Base-by-base conservation (phyloP, 2,888 invertebrate genomes). In the Branchipolynoe longqiensis region DNA sequence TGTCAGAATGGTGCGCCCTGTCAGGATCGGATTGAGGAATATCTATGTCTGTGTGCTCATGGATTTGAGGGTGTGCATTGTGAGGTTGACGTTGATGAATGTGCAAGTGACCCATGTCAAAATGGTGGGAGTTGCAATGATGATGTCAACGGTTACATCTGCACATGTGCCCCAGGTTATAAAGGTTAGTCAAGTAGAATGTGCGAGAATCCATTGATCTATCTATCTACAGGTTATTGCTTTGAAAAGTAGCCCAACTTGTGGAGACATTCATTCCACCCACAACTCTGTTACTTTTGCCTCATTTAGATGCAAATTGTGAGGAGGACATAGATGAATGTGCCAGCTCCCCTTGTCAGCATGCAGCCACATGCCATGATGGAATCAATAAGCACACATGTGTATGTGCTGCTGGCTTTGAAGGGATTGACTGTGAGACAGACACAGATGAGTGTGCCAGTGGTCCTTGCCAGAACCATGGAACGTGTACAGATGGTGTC, bases 401-500 rank as follows among this genome's bases (percentile, higher is more conserved):
- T 85, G 69, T 40, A 33, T 88, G 88, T 84, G 6, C 54, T 22
- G 36, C 82, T 0, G 87, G 87, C 1, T 86, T 73, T 56, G 56
- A 48, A 28, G 90, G 87, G 14, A 54, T 40, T 18, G 22, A 78
- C 54, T 88, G 88, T 85, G 84, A 86, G 38, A 85, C 38, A 22
- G 83, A 90, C 31, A 86, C 88, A 36, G 85, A 89, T 82, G 89
- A 89, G 83, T 89, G 89, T 64, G 96, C 97, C 4, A 97, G 97
- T n/a, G 96, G 97, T 90, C 98, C 98, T 41, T 98, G 98, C 92
- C 97, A 96, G 93, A 98, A 98, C 91, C 97, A 97, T 0, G 98
- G 97, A 40, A 96, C 96, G 69, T 98, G 98, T 93, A 84, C 87
- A 62, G 98, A 85, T 58, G 58, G 64, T 1, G n/a, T 78, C 62